phyloP scores from a whole-genome alignment of 2,888 invertebrate species.

The Drosophila demipolita region DNA sequence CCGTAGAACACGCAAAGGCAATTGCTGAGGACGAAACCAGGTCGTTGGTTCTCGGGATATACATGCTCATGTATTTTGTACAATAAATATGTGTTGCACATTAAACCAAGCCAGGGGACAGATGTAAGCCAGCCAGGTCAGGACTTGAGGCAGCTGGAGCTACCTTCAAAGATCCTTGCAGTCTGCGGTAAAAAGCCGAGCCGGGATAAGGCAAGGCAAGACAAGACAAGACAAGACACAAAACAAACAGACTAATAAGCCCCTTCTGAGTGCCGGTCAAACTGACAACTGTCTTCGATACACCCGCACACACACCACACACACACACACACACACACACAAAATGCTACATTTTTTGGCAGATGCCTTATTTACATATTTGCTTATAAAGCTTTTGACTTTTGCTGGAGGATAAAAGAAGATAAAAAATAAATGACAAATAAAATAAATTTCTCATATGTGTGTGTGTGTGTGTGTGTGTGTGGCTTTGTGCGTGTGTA shows the following conservation, averaged over 20 bases:
- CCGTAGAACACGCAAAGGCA: constrained; percentile 19
- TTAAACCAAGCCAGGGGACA: constrained; percentile 39
- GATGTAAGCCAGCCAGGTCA: constrained; percentile 30
- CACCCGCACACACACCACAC: constrained; percentile 8
- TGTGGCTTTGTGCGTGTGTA: constrained; percentile 5
- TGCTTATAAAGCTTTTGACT: constrained; percentile 77
- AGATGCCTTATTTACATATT: constrained; percentile 63
- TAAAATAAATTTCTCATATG: constrained; percentile 70
- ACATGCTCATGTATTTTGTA: constrained; percentile 64
- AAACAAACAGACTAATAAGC: constrained; percentile 59
- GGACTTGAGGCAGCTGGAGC: constrained; percentile 27
- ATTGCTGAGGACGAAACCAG: constrained; percentile 10
- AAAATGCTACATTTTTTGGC: constrained; percentile 37
- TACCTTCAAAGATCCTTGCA: constrained; percentile 29
- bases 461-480: constrained; percentile 16
- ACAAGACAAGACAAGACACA: constrained; percentile 19
- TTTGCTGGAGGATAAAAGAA: constrained; percentile 57
- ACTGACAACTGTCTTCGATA: constrained; percentile 56
- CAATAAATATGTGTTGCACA: constrained; percentile 56
- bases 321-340: constrained; percentile 33
- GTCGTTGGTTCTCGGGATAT: constrained; percentile 17
- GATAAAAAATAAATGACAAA: constrained; percentile 65
- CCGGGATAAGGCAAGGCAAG: constrained; percentile 21
- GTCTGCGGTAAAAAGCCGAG: constrained; percentile 11
- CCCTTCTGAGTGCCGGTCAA: constrained; percentile 34